Conservation (phyloP, 2,888 invertebrate species). For the Amblyjoppa fuscipennis region DNA sequence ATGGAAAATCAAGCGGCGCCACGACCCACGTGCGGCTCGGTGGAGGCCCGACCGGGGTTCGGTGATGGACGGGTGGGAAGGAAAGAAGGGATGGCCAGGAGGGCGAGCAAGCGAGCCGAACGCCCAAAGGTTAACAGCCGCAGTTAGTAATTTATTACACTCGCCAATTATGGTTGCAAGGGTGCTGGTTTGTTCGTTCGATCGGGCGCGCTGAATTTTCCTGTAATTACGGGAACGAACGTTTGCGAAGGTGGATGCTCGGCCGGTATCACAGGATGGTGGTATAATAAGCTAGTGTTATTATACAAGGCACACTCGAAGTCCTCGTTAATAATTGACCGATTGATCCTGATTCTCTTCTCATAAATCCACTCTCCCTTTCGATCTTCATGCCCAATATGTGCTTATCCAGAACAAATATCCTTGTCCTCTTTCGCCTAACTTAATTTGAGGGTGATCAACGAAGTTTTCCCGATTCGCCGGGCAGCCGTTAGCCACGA, state of each 20-base stretch:
- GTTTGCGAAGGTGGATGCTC: slow-evolving; percentile 2
- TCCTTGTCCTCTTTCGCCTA: neutral
- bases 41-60: neutral
- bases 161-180: slow-evolving; percentile 39
- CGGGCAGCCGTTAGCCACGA: too few relatives aligned
- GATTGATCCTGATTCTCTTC: neutral
- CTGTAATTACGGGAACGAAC: slow-evolving; percentile 27
- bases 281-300: neutral
- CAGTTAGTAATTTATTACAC: slow-evolving; percentile 49
- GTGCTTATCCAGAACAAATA: neutral
- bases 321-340: neutral
- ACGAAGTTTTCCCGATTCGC: too few relatives aligned
- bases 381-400: neutral
- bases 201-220: slow-evolving; percentile 1
- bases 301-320: neutral
- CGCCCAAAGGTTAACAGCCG: slow-evolving; percentile 34
- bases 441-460: too few relatives aligned
- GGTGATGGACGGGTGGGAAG: slow-evolving; percentile 9
- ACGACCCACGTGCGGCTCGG: slow-evolving; percentile 2
- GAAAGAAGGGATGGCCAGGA: neutral
- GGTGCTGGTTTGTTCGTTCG: slow-evolving; percentile 24
- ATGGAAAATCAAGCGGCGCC: slow-evolving; percentile 43
- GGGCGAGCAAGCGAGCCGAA: slow-evolving; percentile 16
- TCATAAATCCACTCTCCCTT: neutral
- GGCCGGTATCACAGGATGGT: neutral